Evolutionary conservation across 2,888 invertebrate species (phyloP), one percentile per base, ranked within the genome.

Genomic region (Campoplex capitator): DNA sequence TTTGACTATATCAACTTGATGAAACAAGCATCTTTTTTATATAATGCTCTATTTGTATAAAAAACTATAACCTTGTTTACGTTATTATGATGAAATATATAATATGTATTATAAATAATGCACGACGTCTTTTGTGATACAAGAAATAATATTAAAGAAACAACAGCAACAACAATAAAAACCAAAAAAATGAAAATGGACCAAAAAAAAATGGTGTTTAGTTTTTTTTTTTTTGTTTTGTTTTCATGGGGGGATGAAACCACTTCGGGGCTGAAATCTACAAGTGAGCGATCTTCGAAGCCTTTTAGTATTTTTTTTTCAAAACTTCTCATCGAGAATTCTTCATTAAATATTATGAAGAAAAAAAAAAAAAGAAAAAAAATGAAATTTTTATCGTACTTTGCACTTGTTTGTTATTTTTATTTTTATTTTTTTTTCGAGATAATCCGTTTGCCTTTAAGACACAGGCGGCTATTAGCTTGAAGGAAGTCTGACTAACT

Each of bases 61-160:
- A 91, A 74, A 38, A 81, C 73, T 83, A 91, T 89, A 90, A 90
- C 88, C 90, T 92, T 92, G 92, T 92, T 93, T 92, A 91, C 88
- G 91, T 93, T 92, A 92, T 90, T 89, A 92, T 83, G 90, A 92
- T 88, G 82, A 92, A 92, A 92, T 92, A 92, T 91, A 91, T 93
- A 90, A 91, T 90, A 91, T 91, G 90, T 91, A 92, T 90, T 90
- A 90, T 91, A 91, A 83, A 83, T 62, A 48, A 75, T 75, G 75
- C 70, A 70, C 71, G 65, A 56, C 73, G 68, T 84, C 70, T 80
- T 80, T 79, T 70, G 75, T 84, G 78, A 84, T 82, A 82, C 81
- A n/a, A 79, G 80, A 75, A 73, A 73, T 54, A 1, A 51, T 51
- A 54, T 73, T 35, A 54, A 73, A 73, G 51, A 38, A 67, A 6